Base-by-base conservation (phyloP, 2,113 vertebrate species). In the Irena cyanogastra region DNA sequence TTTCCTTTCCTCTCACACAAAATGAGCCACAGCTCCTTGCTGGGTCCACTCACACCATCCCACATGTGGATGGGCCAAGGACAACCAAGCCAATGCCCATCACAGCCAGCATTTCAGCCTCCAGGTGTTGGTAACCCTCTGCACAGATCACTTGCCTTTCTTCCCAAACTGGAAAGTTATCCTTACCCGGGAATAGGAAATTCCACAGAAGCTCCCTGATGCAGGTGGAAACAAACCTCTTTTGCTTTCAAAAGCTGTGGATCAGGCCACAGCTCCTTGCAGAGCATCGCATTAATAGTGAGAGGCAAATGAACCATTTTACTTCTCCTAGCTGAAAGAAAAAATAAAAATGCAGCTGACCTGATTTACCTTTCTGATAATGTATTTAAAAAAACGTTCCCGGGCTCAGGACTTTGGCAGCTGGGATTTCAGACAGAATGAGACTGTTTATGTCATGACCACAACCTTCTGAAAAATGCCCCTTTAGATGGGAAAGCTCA, bases 351-450 rank as follows among this genome's bases (percentile, higher is more conserved):
- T 9, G 90, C 22, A 15, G 19, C 69, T 90, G 95, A 96, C 91
- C 94, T 88, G 96, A 94, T 96, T 97, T 94, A 95, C 89, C 90
- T 94, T 71, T 89, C 56, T 50, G 47, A 84, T 96, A 94, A 94
- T 5, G 11, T 37, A 70, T 88, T 91, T 93, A 3, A 90, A 95
- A 89, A 96, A 93, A 69, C 14, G 72, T 81, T 96, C 60, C 79
- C 10, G 6, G 89, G 87, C 89, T 45, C 42, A 74, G 87, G 86
- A 84, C 87, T 79, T 70, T 1, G 8, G 52, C 83, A 82, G 85
- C 82, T 12, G 69, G 83, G 83, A 88, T 90, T 90, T 93, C 85
- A 66, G 65, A 26, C 0, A 0, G 94, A 97, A 96, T 56, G 53
- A 90, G 93, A 72, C 91, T 91, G 92, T 96, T 96, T 93, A 79